phyloP scores from a whole-genome alignment of 2,797 vertebrate species.

The Sebastes diaconus region DNA sequence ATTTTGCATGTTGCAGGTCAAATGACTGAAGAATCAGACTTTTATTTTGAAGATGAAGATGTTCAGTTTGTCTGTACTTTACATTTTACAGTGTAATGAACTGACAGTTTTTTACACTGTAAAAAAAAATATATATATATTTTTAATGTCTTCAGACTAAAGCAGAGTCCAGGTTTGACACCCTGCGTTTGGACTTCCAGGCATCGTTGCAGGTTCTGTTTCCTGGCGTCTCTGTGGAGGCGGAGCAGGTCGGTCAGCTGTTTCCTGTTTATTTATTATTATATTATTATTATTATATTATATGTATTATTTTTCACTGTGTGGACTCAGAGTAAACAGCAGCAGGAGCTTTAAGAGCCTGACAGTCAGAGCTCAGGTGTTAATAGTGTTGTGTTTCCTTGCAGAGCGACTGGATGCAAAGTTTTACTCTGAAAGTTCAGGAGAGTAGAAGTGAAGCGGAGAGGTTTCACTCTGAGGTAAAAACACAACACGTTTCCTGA shows the following conservation, averaged over 20 bases:
- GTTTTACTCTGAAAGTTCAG: conserved; percentile 79
- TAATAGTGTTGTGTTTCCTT: neutral
- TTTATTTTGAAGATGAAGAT: neutral
- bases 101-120: neutral
- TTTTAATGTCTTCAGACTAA: conserved; percentile 73
- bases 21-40: neutral
- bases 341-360: neutral
- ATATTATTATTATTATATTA: neutral
- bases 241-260: conserved; percentile 78
- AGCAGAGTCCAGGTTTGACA: conserved; percentile 65
- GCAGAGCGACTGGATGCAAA: conserved; percentile 84
- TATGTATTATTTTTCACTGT: neutral
- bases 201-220: conserved; percentile 77
- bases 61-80: neutral
- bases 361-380: neutral
- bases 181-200: conserved; percentile 71
- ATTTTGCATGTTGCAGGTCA: too few relatives aligned
- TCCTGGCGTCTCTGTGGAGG: conserved; percentile 73
- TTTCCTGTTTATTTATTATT: neutral
- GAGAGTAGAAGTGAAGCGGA: conserved; percentile 19
- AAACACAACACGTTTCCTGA: neutral
- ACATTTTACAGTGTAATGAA: neutral
- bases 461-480: conserved; percentile 69
- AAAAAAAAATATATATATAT: neutral
- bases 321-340: neutral